Conservation (phyloP, 2,797 vertebrate species). For the Lemur catta region DNA sequence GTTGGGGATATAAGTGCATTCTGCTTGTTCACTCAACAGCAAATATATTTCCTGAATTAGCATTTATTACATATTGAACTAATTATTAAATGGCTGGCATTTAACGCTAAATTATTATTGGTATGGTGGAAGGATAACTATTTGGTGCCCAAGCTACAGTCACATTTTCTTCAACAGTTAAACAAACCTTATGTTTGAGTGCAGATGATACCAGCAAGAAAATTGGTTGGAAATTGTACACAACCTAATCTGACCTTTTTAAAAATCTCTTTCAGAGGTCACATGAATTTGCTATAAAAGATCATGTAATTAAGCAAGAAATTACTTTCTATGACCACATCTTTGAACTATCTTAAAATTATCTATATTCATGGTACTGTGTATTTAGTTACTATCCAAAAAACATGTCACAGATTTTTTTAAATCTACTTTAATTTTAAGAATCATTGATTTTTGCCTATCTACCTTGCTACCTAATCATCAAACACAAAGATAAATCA, state of each 20-base stretch:
- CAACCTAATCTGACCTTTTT: neutral
- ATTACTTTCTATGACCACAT: neutral
- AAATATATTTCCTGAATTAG: neutral
- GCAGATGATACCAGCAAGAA: neutral
- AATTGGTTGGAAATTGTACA: neutral
- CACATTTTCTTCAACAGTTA: neutral
- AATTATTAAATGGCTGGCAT: neutral
- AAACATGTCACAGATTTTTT: neutral
- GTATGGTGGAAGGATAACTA: neutral
- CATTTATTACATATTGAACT: neutral
- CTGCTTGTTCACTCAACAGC: neutral
- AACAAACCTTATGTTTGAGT: neutral
- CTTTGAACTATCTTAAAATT: constrained; percentile 5
- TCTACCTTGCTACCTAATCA: neutral
- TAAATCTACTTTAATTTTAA: neutral
- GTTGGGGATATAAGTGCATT: neutral
- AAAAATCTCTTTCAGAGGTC: neutral
- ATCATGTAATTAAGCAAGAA: neutral
- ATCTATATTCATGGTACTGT: neutral
- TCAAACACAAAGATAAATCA: neutral
- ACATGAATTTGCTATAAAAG: neutral
- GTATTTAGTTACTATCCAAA: neutral
- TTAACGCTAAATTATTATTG: neutral
- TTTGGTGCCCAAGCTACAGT: neutral
- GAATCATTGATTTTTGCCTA: neutral